Base-by-base conservation (phyloP, 2,113 vertebrate genomes). In the Aldabrachelys gigantea region DNA sequence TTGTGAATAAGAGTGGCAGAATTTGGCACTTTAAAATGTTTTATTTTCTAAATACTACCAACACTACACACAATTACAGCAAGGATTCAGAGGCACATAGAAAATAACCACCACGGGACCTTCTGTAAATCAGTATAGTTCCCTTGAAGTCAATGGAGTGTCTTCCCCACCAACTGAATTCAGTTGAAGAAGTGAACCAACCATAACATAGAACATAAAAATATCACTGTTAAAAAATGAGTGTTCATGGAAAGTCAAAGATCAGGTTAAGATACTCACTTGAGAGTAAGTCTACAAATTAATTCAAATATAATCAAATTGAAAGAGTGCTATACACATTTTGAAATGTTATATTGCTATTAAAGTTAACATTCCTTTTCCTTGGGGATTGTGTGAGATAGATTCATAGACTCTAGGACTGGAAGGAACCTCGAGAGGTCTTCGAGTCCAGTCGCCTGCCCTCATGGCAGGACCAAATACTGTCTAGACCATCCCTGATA, bases 261-360 rank as follows among this genome's bases (percentile, higher is more conserved):
- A 59, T 80, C 86, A 93, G 12, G 49, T 41, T 90, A 47, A 69
- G 25, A 82, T 85, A 91, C 44, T 95, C 83, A 89, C 3, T 56
- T 44, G 92, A 88, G 94, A 95, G 10, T 75, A 17, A 86, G 38
- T 94, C 78, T 90, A 91, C 90, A 92, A 95, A 96, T 86, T 88
- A 96, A 93, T 91, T 90, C 69, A 96, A 95, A 93, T 92, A 69
- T 69, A 96, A 92, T 85, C 75, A 87, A 94, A 91, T 91, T 92
- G 22, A 86, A 85, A 95, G 54, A 95, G 16, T 3, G n/a, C 6
- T 59, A 79, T 87, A 50, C 85, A 91, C 3, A 85, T 93, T 97
- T 94, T 75, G 56, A 97, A 96, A 93, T 92, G 16, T 79, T 97
- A 44, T 11, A 56, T 82, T 93, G 47, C 38, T 93, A 59, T 94